Evolutionary conservation across 2,113 vertebrate species (phyloP), one percentile per base, ranked within the genome.

Genomic region (Heterotis niloticus): DNA sequence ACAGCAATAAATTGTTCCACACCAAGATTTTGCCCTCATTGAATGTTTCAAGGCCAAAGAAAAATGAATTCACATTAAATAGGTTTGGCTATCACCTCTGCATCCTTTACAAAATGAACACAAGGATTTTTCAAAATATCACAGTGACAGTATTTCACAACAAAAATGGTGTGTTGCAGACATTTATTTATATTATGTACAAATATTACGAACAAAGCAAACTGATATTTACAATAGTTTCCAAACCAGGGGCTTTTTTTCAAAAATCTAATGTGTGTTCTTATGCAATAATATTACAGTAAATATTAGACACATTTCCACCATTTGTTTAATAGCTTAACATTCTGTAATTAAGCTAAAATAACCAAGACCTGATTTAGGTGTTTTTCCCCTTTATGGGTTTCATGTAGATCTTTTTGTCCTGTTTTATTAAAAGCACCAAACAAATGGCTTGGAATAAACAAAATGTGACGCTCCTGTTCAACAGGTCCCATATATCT

Each of bases 141-240:
- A 2, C 34, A 62, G 20, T 62, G 10, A 4, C 59, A 62, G 59
- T 16, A 74, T 57, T 54, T 74, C 10, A 74, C 52, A 74, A 56
- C 23, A 12, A 24, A 26, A 60, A 64, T 28, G 5, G 26, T 11
- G 60, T 59, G 56, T 29, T 75, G 20, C 64, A 56, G 13, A 18
- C 1, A 62, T 68, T 9, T 56, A 64, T 79, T 74, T 79, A 66
- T 74, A 72, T 34, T 79, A 79, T 79, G n/a, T 74, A 79, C 78
- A 79, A 51, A 29, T 10, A 28, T 52, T 12, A 29, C 26, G 29
- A 69, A 56, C 29, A n/a, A 7, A 64, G 68, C 44, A 26, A 7
- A 68, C 56, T 20, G 24, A 79, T 79, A 79, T 79, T 72, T 79
- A 79, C 78, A 79, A 62, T 34, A 34, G 13, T 28, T 1, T 28